Evolutionary conservation across 2,888 invertebrate genomes (phyloP), one percentile per base, ranked within the genome.

Genomic region (Leucophora obtusa): DNA sequence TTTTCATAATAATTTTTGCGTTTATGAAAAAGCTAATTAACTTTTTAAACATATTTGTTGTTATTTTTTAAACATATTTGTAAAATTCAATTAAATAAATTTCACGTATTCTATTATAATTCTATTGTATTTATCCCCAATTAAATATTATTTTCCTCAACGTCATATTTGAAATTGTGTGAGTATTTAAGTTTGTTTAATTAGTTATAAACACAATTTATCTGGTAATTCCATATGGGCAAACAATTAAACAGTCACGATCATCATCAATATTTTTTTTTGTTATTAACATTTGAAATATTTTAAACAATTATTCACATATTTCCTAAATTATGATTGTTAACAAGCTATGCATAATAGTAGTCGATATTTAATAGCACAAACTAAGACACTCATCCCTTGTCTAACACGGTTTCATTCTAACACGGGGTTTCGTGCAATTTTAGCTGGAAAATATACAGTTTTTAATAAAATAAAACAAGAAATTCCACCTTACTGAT

Each of bases 81-180:
- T 6, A 28, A 59, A 60, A 51, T 24, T 58, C 50, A 58, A 68
- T 60, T 68, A 59, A 66, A 59, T 43, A 43, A 1, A 51, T 59
- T 54, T 62, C 75, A 62, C 75, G 69, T 75, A 69, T 62, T n/a
- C 50, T 50, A 75, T 75, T 69, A 75, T 50, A 62, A 35, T 35
- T 56, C 5, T 35, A 60, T 43, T 65, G 6, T 50, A 62, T 43
- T 65, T 65, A n/a, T 47, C 14, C 14, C 14, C 50, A 69, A 75
- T 75, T 62, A 75, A 62, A 62, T 28, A 24, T 11, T 54, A 35
- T 43, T 65, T 65, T 35, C n/a, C 47, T 15, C 8, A 43, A 43
- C 43, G 17, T 60, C 71, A 71, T 43, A 18, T 11, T 5, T 9
- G n/a, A 35, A 14, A 18, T 33, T 28, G 24, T 9, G 15, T 43